phyloP scores from a whole-genome alignment of 1,140 invertebrate species.

The Chironomus tepperi region DNA sequence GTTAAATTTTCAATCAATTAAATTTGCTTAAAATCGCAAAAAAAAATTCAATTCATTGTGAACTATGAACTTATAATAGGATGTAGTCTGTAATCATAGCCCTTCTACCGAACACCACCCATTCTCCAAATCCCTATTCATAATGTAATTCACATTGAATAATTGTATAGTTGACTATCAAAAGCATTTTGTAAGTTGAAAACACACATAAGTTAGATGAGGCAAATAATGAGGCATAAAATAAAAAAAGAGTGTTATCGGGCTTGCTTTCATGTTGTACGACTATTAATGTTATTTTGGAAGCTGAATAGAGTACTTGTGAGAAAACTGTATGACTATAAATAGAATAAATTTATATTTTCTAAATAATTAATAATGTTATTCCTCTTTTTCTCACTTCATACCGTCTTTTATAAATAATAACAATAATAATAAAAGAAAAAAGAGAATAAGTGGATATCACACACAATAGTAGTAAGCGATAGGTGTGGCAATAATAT shows the following conservation, averaged over 20 bases:
- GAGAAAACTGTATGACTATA: not conserved
- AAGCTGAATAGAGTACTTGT: not conserved
- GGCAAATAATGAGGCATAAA: not conserved
- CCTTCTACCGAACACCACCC: too few relatives aligned
- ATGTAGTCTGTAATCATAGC: too few relatives aligned
- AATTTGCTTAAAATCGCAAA: too few relatives aligned
- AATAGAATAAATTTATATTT: constrained; percentile 17
- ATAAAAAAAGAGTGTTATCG: not conserved
- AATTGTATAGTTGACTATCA: constrained; percentile 14
- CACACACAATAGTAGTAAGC: not conserved
- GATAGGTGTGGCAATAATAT: not conserved
- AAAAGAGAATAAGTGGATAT: not conserved
- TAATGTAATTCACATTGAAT: not conserved
- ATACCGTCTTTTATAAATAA: not conserved
- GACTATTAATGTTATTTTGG: not conserved
- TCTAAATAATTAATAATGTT: constrained; percentile 25
- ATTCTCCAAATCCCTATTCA: too few relatives aligned
- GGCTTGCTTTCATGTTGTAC: not conserved
- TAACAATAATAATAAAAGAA: not conserved
- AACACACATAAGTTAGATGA: too few relatives aligned
- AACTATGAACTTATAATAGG: too few relatives aligned
- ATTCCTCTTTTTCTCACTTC: constrained; percentile 6
- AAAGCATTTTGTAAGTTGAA: not conserved
- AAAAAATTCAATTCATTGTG: too few relatives aligned
- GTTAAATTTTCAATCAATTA: too few relatives aligned